Evolutionary conservation across 2,113 vertebrate genomes (phyloP), one percentile per base, ranked within the genome.

Genomic region (Nothocercus nigrocapillus): DNA sequence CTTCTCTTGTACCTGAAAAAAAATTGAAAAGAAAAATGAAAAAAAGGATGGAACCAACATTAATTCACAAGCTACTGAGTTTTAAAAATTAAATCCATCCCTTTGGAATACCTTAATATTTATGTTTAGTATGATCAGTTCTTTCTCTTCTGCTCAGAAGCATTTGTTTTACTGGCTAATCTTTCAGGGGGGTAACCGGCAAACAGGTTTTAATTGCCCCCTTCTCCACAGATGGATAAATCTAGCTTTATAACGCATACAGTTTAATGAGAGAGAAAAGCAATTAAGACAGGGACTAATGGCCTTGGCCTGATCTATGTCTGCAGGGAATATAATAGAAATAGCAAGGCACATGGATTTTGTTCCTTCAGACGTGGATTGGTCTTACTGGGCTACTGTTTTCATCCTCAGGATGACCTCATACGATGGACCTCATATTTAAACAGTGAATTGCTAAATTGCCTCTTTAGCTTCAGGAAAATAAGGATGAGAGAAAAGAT

Each of bases 261-360:
- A 74, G 80, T 8, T 90, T 94, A 95, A 94, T 93, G 94, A 87
- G 72, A 91, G 44, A 83, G 90, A 95, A 95, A 94, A 93, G 93
- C 91, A 95, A 95, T 95, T 95, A 91, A 95, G 91, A 90, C n/a
- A 58, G 11, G 53, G 90, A 95, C 94, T 94, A 94, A 96, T 88
- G 82, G 63, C 80, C 77, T 93, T 80, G 40, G 59, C 40, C 42
- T 93, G 56, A 90, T 83, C 75, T 81, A 14, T 44, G 47, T 75
- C 88, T 91, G 66, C 38, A 88, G 64, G 73, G 80, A 95, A 81
- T 9, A 68, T 68, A 85, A 83, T 67, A 64, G 70, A 88, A 85
- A 68, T 44, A 81, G 51, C 47, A 90, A 89, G 28, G 28, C 66
- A 68, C 2, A 0, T 56, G 38, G 56, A 68, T 44, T 81, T 66